These are phyloP conservation scores for Rallus limicola DNA, from an alignment of 2,113 vertebrate species.

Conservation along the genomic window DNA sequence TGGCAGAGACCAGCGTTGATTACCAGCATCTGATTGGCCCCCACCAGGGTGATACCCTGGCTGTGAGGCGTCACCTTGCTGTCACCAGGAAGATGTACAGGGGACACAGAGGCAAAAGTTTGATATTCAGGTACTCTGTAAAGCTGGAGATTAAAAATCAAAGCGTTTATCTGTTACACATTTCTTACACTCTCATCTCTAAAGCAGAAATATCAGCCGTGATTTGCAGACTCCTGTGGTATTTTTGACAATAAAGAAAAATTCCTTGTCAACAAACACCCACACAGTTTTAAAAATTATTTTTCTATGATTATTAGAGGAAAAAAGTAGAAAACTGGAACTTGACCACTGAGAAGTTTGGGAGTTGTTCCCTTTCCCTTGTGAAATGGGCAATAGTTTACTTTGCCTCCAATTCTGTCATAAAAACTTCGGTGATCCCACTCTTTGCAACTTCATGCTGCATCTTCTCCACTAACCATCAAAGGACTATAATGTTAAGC, in stretches of 20 bases:
- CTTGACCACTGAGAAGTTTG: not conserved
- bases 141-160: not conserved
- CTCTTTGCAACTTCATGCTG: not conserved
- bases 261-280: not conserved
- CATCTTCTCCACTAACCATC: not conserved
- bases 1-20: accelerated
- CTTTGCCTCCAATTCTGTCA: not conserved
- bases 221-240: not conserved
- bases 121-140: not conserved
- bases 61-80: not conserved
- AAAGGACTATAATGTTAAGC: not conserved
- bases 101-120: not conserved
- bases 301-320: no score
- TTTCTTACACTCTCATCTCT: not conserved
- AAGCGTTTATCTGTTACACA: not conserved
- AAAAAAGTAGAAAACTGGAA: not conserved
- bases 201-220: not conserved
- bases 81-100: not conserved
- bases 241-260: not conserved
- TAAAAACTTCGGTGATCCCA: not conserved
- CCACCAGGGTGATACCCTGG: not conserved
- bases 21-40: not conserved
- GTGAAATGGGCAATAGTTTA: not conserved
- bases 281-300: not conserved
- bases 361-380: not conserved